Conservation (phyloP, 2,888 invertebrate genomes). For the Acheta domesticus region DNA sequence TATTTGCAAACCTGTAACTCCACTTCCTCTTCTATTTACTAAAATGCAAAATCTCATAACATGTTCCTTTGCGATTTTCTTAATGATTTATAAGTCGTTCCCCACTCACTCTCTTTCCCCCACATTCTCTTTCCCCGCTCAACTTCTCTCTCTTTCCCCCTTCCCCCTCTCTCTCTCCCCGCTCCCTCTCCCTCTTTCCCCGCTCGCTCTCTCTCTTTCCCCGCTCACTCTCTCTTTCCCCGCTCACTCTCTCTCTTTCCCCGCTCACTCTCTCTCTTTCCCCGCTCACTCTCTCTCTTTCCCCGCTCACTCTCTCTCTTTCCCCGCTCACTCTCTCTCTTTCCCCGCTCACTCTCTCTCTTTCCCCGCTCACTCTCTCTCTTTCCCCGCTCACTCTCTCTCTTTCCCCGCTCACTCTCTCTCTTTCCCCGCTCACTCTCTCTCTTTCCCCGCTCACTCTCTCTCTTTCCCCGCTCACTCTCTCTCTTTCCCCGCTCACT, state of each 20-base stretch:
- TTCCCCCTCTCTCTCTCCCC: not conserved
- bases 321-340: not conserved
- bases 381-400: not conserved
- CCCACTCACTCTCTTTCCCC: not conserved
- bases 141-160: not conserved
- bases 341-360: not conserved
- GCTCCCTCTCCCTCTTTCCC: accelerated
- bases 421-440: not conserved
- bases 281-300: accelerated
- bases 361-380: not conserved
- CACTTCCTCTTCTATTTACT: too few relatives aligned
- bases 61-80: too few relatives aligned
- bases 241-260: not conserved
- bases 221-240: not conserved
- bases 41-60: too few relatives aligned
- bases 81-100: too few relatives aligned
- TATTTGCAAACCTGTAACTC: too few relatives aligned
- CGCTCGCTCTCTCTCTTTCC: not conserved
- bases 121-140: not conserved
- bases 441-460: not conserved
- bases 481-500: not conserved
- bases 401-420: not conserved
- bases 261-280: not conserved
- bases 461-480: not conserved
- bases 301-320: not conserved